Conservation (phyloP, 2,888 invertebrate genomes). For the Drosophila koepferae region DNA sequence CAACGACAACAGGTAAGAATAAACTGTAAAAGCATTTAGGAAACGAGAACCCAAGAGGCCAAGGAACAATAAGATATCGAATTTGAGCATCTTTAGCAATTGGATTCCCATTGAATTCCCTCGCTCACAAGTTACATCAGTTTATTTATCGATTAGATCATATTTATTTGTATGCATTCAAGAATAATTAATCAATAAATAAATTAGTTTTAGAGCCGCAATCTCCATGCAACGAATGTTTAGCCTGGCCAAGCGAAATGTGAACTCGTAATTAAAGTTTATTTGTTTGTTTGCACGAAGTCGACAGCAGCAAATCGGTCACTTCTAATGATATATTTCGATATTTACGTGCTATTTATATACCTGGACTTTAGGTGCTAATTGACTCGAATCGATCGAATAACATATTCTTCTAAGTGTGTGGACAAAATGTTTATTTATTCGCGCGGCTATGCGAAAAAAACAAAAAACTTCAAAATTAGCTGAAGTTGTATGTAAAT, state of each 20-base stretch:
- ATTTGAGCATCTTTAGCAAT: background rate
- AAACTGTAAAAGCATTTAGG: no score
- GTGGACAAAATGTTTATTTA: conserved; percentile 39
- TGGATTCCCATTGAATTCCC: background rate
- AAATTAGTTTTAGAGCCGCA: background rate
- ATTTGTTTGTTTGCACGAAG: background rate
- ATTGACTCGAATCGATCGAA: conserved; percentile 19
- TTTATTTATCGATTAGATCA: background rate
- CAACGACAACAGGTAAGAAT: no score
- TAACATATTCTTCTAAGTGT: conserved; percentile 18
- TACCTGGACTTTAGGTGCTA: conserved; percentile 25
- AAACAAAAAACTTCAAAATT: conserved; percentile 7
- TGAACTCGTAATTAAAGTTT: background rate
- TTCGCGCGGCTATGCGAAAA: conserved; percentile 48
- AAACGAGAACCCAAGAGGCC: no score
- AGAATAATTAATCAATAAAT: background rate
- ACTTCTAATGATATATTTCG: background rate
- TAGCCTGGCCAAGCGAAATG: background rate
- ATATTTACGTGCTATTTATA: conserved; percentile 4
- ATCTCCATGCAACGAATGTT: background rate
- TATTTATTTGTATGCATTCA: background rate
- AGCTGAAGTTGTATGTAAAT: background rate
- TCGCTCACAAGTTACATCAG: no score
- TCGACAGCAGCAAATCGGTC: background rate
- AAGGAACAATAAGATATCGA: no score